Percentiles rank a stretch among this genome's conserved stretches.
Conservation (phyloP, 2,888 invertebrate species). For the Pandemis cinnamomeana region DNA sequence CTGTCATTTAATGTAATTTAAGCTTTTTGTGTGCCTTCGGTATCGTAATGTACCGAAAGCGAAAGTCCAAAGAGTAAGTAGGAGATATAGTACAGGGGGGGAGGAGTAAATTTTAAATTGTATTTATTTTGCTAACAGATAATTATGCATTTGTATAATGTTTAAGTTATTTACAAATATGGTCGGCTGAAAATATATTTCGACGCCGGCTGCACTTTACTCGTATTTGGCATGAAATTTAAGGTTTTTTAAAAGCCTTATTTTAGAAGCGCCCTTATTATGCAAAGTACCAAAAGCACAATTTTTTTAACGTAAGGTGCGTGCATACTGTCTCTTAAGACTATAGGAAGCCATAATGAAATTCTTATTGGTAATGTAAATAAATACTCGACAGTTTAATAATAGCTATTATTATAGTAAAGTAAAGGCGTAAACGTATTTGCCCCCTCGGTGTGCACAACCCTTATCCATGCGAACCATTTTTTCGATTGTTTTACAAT, state of each 20-base stretch:
- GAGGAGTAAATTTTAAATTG: slow-evolving; percentile 53
- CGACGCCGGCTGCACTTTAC: slow-evolving; percentile 1
- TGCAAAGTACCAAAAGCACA: slow-evolving; percentile 68
- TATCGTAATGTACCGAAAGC: slow-evolving; percentile 63
- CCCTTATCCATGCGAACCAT: slow-evolving; percentile 52
- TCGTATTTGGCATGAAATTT: slow-evolving; percentile 20
- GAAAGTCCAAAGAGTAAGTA: slow-evolving; percentile 75
- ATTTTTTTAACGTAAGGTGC: slow-evolving; percentile 57
- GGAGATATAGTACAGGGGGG: slow-evolving; percentile 52
- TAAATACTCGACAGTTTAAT: slow-evolving; percentile 37
- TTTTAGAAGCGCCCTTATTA: slow-evolving; percentile 60
- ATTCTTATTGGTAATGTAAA: slow-evolving; percentile 35
- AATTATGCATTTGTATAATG: slow-evolving; percentile 45
- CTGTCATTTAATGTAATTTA: slow-evolving; percentile 53
- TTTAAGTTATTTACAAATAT: slow-evolving; percentile 24
- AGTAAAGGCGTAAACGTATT: slow-evolving; percentile 5
- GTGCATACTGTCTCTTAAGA: slow-evolving; percentile 50
- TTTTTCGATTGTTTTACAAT: slow-evolving; percentile 62
- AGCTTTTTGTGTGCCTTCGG: slow-evolving; percentile 51
- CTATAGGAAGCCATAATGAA: slow-evolving; percentile 20
- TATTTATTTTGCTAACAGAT: slow-evolving; percentile 54
- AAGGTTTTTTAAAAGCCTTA: slow-evolving; percentile 58
- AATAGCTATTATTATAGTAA: slow-evolving; percentile 27
- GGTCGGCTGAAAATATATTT: slow-evolving; percentile 2
- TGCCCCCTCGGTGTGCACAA: slow-evolving; percentile 53